Base-by-base conservation (phyloP, 2,113 vertebrate species). In the Caranx ignobilis region DNA sequence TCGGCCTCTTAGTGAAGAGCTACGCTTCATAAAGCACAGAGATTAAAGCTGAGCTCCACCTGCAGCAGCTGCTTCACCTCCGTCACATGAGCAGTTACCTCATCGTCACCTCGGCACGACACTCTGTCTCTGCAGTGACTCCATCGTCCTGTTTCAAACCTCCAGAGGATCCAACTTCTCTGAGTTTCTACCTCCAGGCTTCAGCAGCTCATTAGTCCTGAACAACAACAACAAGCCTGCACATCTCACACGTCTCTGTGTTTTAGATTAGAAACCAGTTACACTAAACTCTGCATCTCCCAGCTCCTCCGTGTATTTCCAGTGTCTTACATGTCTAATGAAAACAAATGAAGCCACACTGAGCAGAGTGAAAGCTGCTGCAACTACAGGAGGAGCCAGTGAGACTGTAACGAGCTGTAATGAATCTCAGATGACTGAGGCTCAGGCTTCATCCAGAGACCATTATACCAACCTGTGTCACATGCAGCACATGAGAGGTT, bases 51-150 rank as follows among this genome's bases (percentile, higher is more conserved):
- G 43, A 56, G 76, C 71, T 73, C 74, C 82, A 71, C 86, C 71
- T 90, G 76, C 59, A 77, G 13, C 92, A 90, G 91, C 85, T 93
- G 92, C 86, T 89, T 63, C 4, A 3, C 75, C 78, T 87, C 71
- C 72, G 83, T 84, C 85, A 63, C 84, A 70, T 62, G 82, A 75
- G 77, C 64, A 54, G 83, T 91, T 57, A 93, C 72, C 90, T 93
- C 91, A 92, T 79, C 21, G 26, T 26, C 26, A 26, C 26, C 26
- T 26, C 26, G 26, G 1, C 26, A 26, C 26, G 26, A 26, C 26
- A 26, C 85, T 82, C 78, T 37, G 75, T 55, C 87, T 67, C 80
- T 74, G 70, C 90, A 91, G 92, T 83, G 84, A 70, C 65, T 75
- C 26, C 3, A 64, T 77, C 19, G 68, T 34, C 76, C 71, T 11